Conservation (phyloP, 2,797 vertebrate species). For the Oceanodroma leucorhoa region DNA sequence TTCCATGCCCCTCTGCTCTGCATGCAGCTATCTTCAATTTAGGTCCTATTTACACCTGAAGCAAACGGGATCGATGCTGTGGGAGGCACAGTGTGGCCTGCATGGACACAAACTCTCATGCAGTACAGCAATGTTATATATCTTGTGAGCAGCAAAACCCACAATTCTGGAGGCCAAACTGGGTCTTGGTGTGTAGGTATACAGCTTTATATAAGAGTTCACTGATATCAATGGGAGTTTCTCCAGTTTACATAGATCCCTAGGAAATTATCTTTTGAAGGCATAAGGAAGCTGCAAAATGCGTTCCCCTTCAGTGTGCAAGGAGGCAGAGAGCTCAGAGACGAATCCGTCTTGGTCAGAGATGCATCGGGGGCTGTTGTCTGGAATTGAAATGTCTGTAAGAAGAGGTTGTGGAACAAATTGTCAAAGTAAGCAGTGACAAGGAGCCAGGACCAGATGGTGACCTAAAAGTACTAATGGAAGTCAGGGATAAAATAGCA, state of each 20-base stretch:
- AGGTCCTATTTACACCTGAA: neutral
- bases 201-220: neutral
- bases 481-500: neutral
- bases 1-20: fast-evolving
- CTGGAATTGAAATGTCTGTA: neutral
- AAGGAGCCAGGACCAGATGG: neutral
- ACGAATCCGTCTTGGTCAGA: neutral
- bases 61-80: neutral
- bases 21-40: neutral
- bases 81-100: neutral
- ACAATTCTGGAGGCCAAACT: neutral
- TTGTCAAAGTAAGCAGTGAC: neutral
- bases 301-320: neutral
- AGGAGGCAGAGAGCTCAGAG: neutral
- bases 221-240: neutral
- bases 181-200: neutral
- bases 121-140: neutral
- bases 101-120: neutral
- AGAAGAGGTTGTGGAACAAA: neutral
- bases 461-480: neutral
- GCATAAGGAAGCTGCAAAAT: neutral
- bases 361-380: neutral
- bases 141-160: neutral
- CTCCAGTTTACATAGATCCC: neutral
- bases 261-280: neutral